Conservation (phyloP, 92 coral and sea anemone genomes). For the Anthopleura xanthogrammica region DNA sequence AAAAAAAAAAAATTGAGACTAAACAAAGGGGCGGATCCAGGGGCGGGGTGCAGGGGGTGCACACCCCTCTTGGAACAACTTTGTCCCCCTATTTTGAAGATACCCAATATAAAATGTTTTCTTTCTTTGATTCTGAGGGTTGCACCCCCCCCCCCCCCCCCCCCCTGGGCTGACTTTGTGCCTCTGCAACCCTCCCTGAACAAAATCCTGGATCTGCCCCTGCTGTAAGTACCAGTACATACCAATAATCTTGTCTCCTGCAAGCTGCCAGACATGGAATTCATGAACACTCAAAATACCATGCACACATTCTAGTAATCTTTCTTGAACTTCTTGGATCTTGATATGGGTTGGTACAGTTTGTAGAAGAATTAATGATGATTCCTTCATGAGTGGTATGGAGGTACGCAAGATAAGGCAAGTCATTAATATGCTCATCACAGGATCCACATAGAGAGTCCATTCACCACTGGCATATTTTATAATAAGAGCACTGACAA, state of each 20-base stretch:
- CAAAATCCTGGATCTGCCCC: too few relatives aligned
- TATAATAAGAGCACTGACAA: slow-evolving; percentile 86
- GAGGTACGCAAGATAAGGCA: slow-evolving; percentile 84
- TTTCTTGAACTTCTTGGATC: slow-evolving; percentile 88
- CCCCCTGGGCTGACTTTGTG: too few relatives aligned
- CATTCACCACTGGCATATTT: slow-evolving; percentile 87
- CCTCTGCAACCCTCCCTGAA: too few relatives aligned
- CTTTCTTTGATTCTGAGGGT: too few relatives aligned
- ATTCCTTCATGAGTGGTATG: slow-evolving; percentile 88
- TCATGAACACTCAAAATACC: slow-evolving; percentile 95
- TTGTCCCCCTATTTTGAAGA: too few relatives aligned
- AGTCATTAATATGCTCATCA: slow-evolving; percentile 90
- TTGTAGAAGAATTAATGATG: slow-evolving; percentile 89
- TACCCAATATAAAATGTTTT: too few relatives aligned
- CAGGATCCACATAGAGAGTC: slow-evolving; percentile 92
- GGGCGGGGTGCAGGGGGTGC: too few relatives aligned
- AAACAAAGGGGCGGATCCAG: too few relatives aligned
- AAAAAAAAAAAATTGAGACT: too few relatives aligned
- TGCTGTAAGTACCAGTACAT: slow-evolving; percentile 16
- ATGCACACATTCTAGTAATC: slow-evolving; percentile 82
- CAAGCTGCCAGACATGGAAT: slow-evolving; percentile 99
- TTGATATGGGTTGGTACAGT: slow-evolving; percentile 98
- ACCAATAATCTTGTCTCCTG: slow-evolving; percentile 97
- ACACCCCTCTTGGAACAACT: too few relatives aligned
- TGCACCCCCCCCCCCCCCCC: too few relatives aligned